Base-by-base conservation (phyloP, 2,888 invertebrate genomes). In the Allophyes oxyacanthae region DNA sequence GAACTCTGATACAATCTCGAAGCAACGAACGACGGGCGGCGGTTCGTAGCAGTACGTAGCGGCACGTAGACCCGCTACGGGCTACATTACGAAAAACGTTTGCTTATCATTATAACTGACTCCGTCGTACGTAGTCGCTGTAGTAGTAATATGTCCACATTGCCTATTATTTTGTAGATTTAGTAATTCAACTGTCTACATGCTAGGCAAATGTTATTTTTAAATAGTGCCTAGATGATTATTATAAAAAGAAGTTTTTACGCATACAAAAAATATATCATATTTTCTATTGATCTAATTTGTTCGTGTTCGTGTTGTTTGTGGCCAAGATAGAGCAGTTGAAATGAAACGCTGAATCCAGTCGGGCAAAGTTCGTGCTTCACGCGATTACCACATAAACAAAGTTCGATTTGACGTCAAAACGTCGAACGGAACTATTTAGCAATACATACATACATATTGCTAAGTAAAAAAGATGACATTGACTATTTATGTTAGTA, bases 321-420 rank as follows among this genome's bases (percentile, higher is more conserved):
- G 26, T 14, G 20, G 50, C 42, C 64, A 74, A 71, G 75, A 79
- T 80, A 73, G 77, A 75, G 68, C 62, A 66, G 66, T 72, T 64
- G 54, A 63, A 73, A 64, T 70, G 51, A 62, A 73, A 66, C 64
- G 66, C 64, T 67, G 69, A 64, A 62, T 61, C 66, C 51, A 52
- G 56, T 30, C 51, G 20, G 38, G 25, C n/a, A n/a, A 15, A 53
- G 65, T 81, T 83, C 87, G 86, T 86, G 86, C 45, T 60, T 70
- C 86, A 86, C 86, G 85, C 86, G 74, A 86, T 81, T 63, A 54
- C 45, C 57, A 71, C 81, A 82, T 83, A 81, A 83, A 83, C 75
- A 72, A 82, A 78, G 75, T 82, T 82, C 74, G 78, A 79, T 70
- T 70, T 79, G 72, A 82, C 80, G 82, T 78, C 81, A 69, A 56